Evolutionary conservation across 1,140 invertebrate genomes (phyloP).

Genomic region (Meloidogyne floridensis): DNA sequence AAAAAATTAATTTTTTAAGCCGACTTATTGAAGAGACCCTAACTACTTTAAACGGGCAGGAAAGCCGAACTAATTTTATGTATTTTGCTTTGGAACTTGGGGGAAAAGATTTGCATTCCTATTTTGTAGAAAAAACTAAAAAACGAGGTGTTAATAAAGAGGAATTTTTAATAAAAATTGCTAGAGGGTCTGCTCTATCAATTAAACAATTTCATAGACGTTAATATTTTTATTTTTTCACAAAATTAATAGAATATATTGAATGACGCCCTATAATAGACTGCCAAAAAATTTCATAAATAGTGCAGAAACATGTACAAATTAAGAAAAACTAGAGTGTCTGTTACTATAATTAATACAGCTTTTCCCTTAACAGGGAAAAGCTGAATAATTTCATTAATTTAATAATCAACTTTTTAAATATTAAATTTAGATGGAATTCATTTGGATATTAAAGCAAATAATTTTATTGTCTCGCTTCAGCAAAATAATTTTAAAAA

Average conservation of each 20-base stretch:
- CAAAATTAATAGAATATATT: too few relatives aligned
- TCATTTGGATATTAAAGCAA: slow-evolving; percentile 1
- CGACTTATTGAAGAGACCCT: neutral
- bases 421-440: neutral
- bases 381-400: too few relatives aligned
- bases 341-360: neutral
- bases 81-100: neutral
- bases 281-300: too few relatives aligned
- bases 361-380: too few relatives aligned
- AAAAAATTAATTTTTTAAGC: neutral
- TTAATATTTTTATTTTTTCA: neutral
- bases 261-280: too few relatives aligned
- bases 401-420: neutral
- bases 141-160: neutral
- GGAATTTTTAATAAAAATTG: neutral
- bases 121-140: neutral
- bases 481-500: neutral
- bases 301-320: too few relatives aligned
- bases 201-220: slow-evolving; percentile 7
- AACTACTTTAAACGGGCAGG: neutral
- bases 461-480: neutral
- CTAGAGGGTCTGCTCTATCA: neutral
- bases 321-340: too few relatives aligned
- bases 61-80: neutral
- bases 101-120: neutral